These are phyloP conservation scores for Megalurothrips usitatus DNA, from an alignment of 2,888 invertebrate species.

Conservation along the genomic window DNA sequence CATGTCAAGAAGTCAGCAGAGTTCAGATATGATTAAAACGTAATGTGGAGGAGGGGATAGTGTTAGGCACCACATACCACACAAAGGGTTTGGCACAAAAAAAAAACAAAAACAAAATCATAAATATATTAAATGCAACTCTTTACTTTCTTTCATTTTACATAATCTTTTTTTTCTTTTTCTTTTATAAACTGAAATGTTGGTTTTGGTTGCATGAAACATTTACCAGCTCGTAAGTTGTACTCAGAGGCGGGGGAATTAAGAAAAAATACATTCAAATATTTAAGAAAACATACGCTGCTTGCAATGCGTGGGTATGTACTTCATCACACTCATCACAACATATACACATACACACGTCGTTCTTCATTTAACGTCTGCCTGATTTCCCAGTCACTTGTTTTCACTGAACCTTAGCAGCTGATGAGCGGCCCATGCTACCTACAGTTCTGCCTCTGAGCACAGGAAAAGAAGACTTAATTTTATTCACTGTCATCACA, in stretches of 20 bases:
- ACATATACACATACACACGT: slow-evolving; percentile 10
- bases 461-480: slow-evolving; percentile 20
- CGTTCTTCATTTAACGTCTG: slow-evolving; percentile 5
- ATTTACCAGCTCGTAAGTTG: slow-evolving; percentile 20
- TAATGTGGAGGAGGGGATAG: slow-evolving; percentile 11
- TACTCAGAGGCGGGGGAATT: slow-evolving; percentile 18
- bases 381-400: slow-evolving; percentile 20
- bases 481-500: slow-evolving; percentile 25
- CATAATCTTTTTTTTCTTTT: slow-evolving; percentile 14
- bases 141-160: slow-evolving; percentile 14
- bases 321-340: slow-evolving; percentile 21
- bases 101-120: slow-evolving; percentile 25
- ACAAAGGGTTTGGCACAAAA: slow-evolving; percentile 22
- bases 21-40: background rate
- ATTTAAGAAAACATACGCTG: slow-evolving; percentile 21
- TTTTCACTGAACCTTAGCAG: slow-evolving; percentile 23
- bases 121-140: slow-evolving; percentile 27
- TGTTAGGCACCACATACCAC: slow-evolving; percentile 24
- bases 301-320: slow-evolving; percentile 16
- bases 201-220: slow-evolving; percentile 22
- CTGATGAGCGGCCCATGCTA: slow-evolving; percentile 21
- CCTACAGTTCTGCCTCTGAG: slow-evolving; percentile 25
- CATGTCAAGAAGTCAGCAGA: background rate
- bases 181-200: slow-evolving; percentile 17
- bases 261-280: slow-evolving; percentile 21